Evolutionary conservation across 1,140 invertebrate genomes (phyloP).

Genomic region (Aphelinus certus): DNA sequence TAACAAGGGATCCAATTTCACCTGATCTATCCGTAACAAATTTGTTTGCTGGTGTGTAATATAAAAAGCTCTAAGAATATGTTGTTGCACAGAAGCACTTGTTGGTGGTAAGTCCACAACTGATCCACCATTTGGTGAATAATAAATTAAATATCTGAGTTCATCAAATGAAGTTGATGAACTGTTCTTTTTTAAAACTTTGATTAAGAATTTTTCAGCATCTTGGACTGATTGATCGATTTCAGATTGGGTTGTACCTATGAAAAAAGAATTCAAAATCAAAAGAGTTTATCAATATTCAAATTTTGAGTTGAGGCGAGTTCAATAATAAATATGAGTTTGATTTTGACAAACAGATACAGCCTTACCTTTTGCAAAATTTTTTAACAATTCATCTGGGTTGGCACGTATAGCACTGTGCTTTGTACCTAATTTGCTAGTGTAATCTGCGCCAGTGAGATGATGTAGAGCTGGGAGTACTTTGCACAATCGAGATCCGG

Average conservation of each 20-base stretch:
- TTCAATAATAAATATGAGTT: not conserved
- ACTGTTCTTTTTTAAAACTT: slow-evolving; percentile 6
- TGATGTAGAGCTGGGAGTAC: slow-evolving; percentile 8
- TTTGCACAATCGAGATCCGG: slow-evolving; percentile 6
- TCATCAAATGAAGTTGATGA: not conserved
- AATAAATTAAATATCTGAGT: not conserved
- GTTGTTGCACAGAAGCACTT: slow-evolving; percentile 5
- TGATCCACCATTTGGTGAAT: not conserved
- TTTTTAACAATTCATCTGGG: slow-evolving; percentile 4
- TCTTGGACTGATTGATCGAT: not conserved
- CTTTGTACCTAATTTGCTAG: slow-evolving; percentile 11
- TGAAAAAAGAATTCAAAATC: not conserved
- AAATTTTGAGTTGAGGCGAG: not conserved
- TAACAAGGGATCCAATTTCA: too few species aligned
- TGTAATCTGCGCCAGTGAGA: slow-evolving; percentile 14
- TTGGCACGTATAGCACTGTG: not conserved
- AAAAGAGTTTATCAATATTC: not conserved
- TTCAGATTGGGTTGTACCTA: not conserved
- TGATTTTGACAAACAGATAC: slow-evolving; percentile 1
- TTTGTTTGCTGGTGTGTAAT: not conserved
- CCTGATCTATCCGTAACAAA: not conserved
- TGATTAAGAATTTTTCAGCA: slow-evolving; percentile 10
- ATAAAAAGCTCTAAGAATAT: slow-evolving; percentile 14
- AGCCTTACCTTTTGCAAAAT: slow-evolving; percentile 5
- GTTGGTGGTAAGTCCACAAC: slow-evolving; percentile 10